Evolutionary conservation across 1,140 invertebrate species (phyloP).

Genomic region (Theocolax elegans): DNA sequence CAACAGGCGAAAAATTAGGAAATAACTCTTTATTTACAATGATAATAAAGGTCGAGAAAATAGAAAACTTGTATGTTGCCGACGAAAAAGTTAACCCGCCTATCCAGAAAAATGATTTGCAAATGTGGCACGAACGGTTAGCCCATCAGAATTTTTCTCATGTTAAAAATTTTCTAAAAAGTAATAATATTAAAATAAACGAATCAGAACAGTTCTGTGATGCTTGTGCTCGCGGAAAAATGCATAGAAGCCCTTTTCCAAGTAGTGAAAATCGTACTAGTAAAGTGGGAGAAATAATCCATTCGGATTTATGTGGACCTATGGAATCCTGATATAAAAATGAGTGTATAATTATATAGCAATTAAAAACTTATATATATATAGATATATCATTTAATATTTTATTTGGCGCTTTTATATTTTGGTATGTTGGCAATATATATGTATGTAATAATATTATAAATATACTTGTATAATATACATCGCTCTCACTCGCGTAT

Average conservation of each 20-base stretch:
- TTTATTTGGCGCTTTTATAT: no score
- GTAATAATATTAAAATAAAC: constrained; percentile 49
- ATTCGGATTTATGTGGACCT: constrained; percentile 44
- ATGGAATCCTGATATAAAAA: constrained; percentile 42
- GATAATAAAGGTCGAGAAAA: background rate
- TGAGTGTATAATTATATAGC: no score
- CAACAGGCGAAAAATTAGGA: background rate
- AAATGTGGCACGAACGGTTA: constrained; percentile 58
- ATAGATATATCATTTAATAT: no score
- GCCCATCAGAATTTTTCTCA: constrained; percentile 58
- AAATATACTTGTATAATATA: no score
- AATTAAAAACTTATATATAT: no score
- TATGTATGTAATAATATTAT: no score
- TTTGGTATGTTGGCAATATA: no score
- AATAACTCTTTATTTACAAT: constrained; percentile 22
- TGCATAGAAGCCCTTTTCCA: constrained; percentile 28
- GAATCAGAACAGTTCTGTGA: constrained; percentile 38
- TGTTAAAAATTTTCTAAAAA: constrained; percentile 52
- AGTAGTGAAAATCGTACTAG: constrained; percentile 2
- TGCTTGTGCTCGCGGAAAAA: no score
- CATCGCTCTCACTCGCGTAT: no score
- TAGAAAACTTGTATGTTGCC: background rate
- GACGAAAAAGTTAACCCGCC: background rate
- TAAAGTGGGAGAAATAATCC: constrained; percentile 41
- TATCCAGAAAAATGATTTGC: constrained; percentile 14